These are phyloP conservation scores for Ips typographus DNA, from an alignment of 1,140 invertebrate genomes.

Conservation along the genomic window DNA sequence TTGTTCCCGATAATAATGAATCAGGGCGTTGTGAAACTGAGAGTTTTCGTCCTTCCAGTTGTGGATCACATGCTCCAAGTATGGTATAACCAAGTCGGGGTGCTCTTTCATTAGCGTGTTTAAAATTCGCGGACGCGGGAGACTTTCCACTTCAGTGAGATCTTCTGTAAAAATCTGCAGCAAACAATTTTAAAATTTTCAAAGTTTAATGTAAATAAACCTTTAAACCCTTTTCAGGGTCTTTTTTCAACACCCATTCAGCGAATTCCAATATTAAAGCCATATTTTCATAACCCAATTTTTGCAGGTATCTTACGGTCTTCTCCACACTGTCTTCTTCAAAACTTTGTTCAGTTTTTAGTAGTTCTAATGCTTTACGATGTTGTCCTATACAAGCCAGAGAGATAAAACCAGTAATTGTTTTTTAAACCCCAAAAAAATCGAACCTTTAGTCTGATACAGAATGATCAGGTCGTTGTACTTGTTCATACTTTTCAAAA, in stretches of 20 bases:
- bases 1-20: slow-evolving; percentile 80
- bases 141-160: slow-evolving; percentile 79
- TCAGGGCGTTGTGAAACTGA: slow-evolving; percentile 87
- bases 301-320: slow-evolving; percentile 91
- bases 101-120: slow-evolving; percentile 85
- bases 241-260: slow-evolving; percentile 84
- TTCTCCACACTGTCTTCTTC: slow-evolving; percentile 73
- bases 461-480: slow-evolving; percentile 93
- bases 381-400: slow-evolving; percentile 63
- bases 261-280: slow-evolving; percentile 93
- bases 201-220: slow-evolving; percentile 22
- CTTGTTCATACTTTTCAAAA: slow-evolving; percentile 83
- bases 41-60: slow-evolving; percentile 85
- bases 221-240: slow-evolving; percentile 87
- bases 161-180: slow-evolving; percentile 88
- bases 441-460: slow-evolving; percentile 81
- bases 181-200: neutral
- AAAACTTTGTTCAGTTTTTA: slow-evolving; percentile 17
- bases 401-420: neutral
- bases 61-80: slow-evolving; percentile 92
- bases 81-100: slow-evolving; percentile 81
- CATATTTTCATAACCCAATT: slow-evolving; percentile 81
- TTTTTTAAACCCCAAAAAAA: neutral
- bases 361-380: slow-evolving; percentile 49
- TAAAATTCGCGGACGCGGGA: slow-evolving; percentile 85